Percentiles rank a stretch among this genome's conserved stretches.
These are phyloP conservation scores for Cyanocitta stelleri DNA, from an alignment of 2,113 vertebrate genomes.

Conservation along the genomic window DNA sequence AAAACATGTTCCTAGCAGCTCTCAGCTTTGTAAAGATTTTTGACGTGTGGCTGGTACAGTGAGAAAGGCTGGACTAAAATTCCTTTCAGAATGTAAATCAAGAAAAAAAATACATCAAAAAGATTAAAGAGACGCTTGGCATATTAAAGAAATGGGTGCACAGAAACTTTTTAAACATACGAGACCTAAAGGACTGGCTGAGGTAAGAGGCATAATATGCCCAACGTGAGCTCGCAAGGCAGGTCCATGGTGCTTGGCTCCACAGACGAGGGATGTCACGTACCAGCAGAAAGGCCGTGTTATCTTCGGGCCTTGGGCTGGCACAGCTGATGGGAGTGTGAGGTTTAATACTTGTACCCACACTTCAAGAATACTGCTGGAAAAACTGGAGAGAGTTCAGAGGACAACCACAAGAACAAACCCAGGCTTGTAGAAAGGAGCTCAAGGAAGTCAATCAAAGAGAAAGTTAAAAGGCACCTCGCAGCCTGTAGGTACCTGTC, in stretches of 20 bases:
- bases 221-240: neutral
- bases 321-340: neutral
- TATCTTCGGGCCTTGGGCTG: slow-evolving; percentile 14
- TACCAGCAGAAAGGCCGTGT: slow-evolving; percentile 18
- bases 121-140: neutral
- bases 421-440: slow-evolving; percentile 30
- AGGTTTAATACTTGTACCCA: slow-evolving; percentile 18
- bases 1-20: neutral
- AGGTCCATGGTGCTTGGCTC: neutral
- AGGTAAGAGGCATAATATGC: slow-evolving; percentile 20
- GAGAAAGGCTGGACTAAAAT: neutral
- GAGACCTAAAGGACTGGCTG: slow-evolving; percentile 12
- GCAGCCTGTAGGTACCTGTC: slow-evolving; percentile 37
- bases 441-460: slow-evolving; percentile 60
- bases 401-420: slow-evolving; percentile 42
- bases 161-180: neutral
- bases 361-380: slow-evolving; percentile 18
- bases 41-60: neutral
- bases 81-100: neutral
- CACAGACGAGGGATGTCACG: slow-evolving; percentile 7
- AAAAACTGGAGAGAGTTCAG: slow-evolving; percentile 57
- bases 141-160: neutral
- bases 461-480: slow-evolving; percentile 47
- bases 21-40: neutral
- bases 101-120: neutral